A percentile compares a stretch with the other conserved stretches of the same genome.
phyloP scores from a whole-genome alignment of 1,140 invertebrate species.

The Lordiphosa stackelbergi region DNA sequence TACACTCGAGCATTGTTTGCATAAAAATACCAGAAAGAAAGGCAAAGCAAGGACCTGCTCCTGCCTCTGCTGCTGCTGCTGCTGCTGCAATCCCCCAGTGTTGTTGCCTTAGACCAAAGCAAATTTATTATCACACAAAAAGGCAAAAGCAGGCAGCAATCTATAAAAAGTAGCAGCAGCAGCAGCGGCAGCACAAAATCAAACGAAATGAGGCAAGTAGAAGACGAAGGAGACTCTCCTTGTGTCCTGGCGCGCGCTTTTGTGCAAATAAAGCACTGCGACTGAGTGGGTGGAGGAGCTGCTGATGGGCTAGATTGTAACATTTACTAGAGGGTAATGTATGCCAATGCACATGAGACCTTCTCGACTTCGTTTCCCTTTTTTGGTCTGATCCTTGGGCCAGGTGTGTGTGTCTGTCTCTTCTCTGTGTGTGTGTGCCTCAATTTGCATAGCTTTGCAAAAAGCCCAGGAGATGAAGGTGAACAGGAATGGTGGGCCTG shows the following conservation, averaged over 20 bases:
- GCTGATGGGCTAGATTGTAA: slow-evolving; percentile 55
- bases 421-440: slow-evolving; percentile 40
- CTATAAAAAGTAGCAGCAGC: slow-evolving; percentile 51
- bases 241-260: slow-evolving; percentile 35
- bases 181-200: slow-evolving; percentile 50
- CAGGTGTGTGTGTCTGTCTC: slow-evolving; percentile 30
- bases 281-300: background rate
- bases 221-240: background rate
- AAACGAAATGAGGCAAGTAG: slow-evolving; percentile 69
- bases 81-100: slow-evolving; percentile 40
- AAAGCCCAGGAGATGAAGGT: slow-evolving; percentile 15
- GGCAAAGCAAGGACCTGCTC: slow-evolving; percentile 46
- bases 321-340: slow-evolving; percentile 68
- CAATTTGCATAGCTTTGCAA: slow-evolving; percentile 65
- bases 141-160: slow-evolving; percentile 43
- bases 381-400: slow-evolving; percentile 17
- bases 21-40: slow-evolving; percentile 73
- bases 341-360: slow-evolving; percentile 69
- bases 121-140: slow-evolving; percentile 73
- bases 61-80: slow-evolving; percentile 2
- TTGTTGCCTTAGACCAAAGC: slow-evolving; percentile 67
- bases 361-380: slow-evolving; percentile 36
- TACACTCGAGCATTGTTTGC: slow-evolving; percentile 74
- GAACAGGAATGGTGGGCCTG: slow-evolving; percentile 5
- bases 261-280: slow-evolving; percentile 53